phyloP scores from a whole-genome alignment of 2,888 invertebrate species.

The Muschampia plurimacula region DNA sequence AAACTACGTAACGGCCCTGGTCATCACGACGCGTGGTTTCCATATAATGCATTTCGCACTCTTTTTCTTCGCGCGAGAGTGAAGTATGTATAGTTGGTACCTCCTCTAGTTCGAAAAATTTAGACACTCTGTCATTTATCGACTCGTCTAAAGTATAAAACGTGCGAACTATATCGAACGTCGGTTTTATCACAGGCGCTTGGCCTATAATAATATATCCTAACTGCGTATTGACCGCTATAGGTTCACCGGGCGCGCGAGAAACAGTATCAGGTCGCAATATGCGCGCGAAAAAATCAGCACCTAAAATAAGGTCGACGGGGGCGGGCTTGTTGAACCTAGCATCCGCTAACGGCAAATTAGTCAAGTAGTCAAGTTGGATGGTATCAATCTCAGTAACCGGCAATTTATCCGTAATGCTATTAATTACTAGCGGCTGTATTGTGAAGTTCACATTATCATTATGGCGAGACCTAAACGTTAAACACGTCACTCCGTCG shows the following conservation, averaged over 20 bases:
- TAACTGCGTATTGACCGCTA: neutral
- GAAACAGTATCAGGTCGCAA: neutral
- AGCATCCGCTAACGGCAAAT: neutral
- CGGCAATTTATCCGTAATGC: conserved; percentile 1
- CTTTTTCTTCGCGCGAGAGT: neutral
- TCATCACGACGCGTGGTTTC: neutral
- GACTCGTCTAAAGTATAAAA: conserved; percentile 11
- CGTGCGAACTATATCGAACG: neutral
- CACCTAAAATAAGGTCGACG: conserved; percentile 1
- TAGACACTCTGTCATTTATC: neutral
- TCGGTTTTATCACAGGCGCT: neutral
- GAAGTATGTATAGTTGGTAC: neutral
- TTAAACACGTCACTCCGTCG: neutral
- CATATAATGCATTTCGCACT: conserved; percentile 2
- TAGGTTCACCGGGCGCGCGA: neutral
- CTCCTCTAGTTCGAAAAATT: neutral
- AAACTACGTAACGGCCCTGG: neutral
- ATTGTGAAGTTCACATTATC: neutral
- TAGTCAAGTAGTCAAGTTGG: neutral
- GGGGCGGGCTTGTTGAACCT: neutral
- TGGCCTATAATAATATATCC: conserved; percentile 5
- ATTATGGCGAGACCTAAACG: neutral
- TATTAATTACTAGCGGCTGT: neutral
- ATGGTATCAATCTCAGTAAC: neutral
- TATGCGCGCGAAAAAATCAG: conserved; percentile 7